Conservation (phyloP, 2,797 vertebrate genomes). For the Macropodus opercularis region DNA sequence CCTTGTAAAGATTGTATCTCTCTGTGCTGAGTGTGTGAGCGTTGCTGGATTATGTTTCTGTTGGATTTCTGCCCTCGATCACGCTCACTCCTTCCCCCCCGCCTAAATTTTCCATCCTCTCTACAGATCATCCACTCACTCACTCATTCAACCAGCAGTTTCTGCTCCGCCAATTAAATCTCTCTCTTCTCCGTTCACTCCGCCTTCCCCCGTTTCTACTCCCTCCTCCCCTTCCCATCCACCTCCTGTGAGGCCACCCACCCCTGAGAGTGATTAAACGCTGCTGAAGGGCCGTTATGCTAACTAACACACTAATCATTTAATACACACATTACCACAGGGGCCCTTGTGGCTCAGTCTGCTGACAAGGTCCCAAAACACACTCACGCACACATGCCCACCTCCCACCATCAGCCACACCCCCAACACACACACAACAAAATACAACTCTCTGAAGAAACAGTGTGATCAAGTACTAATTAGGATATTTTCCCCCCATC, state of each 20-base stretch:
- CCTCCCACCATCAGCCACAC: constrained; percentile 44
- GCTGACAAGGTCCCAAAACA: constrained; percentile 83
- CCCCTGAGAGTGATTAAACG: constrained; percentile 85
- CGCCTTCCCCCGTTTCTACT: constrained; percentile 9
- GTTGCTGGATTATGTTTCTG: constrained; percentile 73
- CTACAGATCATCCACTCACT: constrained; percentile 64
- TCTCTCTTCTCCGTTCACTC: constrained; percentile 37
- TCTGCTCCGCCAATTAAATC: constrained; percentile 60
- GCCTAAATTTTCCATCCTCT: constrained; percentile 39
- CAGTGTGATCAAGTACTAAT: constrained; percentile 78
- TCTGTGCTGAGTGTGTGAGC: constrained; percentile 64
- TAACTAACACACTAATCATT: constrained; percentile 86
- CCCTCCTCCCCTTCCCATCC: constrained; percentile 40
- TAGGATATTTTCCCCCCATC: constrained; percentile 67
- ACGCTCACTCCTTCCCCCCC: constrained; percentile 28
- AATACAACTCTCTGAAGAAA: constrained; percentile 70
- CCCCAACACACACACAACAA: constrained; percentile 48
- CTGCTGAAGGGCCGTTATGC: constrained; percentile 82
- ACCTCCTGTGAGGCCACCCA: constrained; percentile 79
- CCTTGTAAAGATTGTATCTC: constrained; percentile 77
- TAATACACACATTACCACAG: constrained; percentile 85
- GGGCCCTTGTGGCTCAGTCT: constrained; percentile 80
- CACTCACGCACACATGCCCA: constrained; percentile 64
- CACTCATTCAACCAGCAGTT: constrained; percentile 61
- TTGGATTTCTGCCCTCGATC: constrained; percentile 67